Evolutionary conservation across 2,888 invertebrate species (phyloP).

Genomic region (Proisotoma minuta): DNA sequence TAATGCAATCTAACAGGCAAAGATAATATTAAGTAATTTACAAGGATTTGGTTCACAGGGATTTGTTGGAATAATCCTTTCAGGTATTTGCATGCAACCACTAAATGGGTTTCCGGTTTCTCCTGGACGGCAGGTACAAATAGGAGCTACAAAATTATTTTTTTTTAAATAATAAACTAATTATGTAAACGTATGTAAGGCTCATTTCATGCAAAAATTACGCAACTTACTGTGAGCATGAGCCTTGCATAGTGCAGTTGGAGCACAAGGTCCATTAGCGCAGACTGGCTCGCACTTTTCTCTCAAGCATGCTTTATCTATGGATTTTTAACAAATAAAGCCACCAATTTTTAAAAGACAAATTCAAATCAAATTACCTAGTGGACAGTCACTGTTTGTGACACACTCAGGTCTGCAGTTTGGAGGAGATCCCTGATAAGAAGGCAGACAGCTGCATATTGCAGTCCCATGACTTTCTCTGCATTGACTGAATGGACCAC

Average conservation of each 20-base stretch:
- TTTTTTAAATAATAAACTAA: too few relatives aligned
- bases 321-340: too few relatives aligned
- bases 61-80: conserved; percentile 33
- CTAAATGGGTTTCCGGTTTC: conserved; percentile 38
- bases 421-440: conserved; percentile 49
- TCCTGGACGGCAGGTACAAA: conserved; percentile 63
- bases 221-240: conserved; percentile 73
- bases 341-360: too few relatives aligned
- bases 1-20: conserved; percentile 48
- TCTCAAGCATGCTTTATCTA: conserved; percentile 48
- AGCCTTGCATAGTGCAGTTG: conserved; percentile 69
- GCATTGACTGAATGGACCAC: conserved; percentile 58
- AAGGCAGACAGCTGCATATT: conserved; percentile 49
- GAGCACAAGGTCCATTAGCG: conserved; percentile 56
- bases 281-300: conserved; percentile 69
- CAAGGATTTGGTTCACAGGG: conserved; percentile 55
- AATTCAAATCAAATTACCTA: conserved; percentile 1
- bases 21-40: conserved; percentile 57
- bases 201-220: too few relatives aligned
- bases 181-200: too few relatives aligned
- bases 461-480: conserved; percentile 53
- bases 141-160: too few relatives aligned
- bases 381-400: conserved; percentile 48
- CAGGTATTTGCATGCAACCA: conserved; percentile 22
- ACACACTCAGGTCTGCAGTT: conserved; percentile 49